phyloP scores from a whole-genome alignment of 1,140 invertebrate genomes.

The Drosophila lacertosa region DNA sequence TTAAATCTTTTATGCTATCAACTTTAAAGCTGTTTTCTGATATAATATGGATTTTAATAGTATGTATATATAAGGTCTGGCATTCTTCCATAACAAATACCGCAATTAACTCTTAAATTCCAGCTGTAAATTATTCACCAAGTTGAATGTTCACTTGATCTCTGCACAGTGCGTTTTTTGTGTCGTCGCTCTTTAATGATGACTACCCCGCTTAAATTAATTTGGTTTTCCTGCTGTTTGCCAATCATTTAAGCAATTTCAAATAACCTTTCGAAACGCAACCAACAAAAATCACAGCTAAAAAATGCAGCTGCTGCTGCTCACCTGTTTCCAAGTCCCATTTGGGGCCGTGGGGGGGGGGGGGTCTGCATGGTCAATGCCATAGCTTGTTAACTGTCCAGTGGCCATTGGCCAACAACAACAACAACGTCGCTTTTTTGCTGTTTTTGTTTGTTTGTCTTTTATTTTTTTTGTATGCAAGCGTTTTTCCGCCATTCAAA shows the following conservation, averaged over 20 bases:
- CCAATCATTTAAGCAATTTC: constrained; percentile 38
- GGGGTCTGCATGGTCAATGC: constrained; percentile 57
- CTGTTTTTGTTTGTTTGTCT: constrained; percentile 11
- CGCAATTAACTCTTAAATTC: neutral
- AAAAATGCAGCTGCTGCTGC: constrained; percentile 33
- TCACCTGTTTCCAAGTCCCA: constrained; percentile 14
- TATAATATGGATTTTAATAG: no score
- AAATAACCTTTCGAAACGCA: constrained; percentile 40
- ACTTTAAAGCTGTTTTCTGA: no score
- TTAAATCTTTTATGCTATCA: neutral
- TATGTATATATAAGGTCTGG: no score
- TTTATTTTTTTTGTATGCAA: constrained; percentile 42
- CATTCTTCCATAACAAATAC: no score
- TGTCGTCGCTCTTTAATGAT: neutral
- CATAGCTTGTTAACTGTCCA: constrained; percentile 50
- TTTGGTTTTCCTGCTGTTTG: constrained; percentile 14
- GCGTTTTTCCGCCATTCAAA: constrained; percentile 68
- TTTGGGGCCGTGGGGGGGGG: neutral
- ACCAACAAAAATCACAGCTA: constrained; percentile 9
- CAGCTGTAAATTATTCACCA: neutral
- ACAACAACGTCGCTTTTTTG: constrained; percentile 9
- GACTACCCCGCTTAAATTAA: neutral
- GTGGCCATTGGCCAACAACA: constrained; percentile 39
- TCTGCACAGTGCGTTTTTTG: neutral
- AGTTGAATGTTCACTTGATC: neutral